Conservation (phyloP, 2,797 vertebrate genomes). For the Corythornis leucogaster region DNA sequence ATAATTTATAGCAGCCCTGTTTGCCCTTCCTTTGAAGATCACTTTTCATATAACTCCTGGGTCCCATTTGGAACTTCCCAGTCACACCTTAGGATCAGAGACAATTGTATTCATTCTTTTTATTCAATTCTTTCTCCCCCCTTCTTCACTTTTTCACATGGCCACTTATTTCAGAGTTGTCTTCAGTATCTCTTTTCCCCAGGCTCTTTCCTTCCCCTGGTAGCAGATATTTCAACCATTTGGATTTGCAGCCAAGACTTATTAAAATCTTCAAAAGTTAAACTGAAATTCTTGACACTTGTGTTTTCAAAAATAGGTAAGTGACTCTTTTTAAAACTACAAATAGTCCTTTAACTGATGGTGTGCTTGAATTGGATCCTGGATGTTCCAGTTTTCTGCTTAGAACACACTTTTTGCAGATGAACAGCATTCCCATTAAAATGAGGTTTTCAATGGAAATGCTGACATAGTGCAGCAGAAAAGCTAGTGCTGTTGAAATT, state of each 20-base stretch:
- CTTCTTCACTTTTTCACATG: not conserved
- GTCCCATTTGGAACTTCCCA: not conserved
- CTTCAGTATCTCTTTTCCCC: not conserved
- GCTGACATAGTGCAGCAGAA: slow-evolving; percentile 40
- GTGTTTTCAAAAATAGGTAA: not conserved
- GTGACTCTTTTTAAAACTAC: not conserved
- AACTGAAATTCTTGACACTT: not conserved
- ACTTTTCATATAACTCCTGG: not conserved
- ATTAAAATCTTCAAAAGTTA: not conserved
- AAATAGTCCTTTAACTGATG: not conserved
- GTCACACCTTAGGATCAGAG: not conserved
- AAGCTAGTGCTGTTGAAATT: slow-evolving; percentile 29
- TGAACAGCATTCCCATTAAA: slow-evolving; percentile 34
- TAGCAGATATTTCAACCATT: not conserved
- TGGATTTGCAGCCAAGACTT: not conserved
- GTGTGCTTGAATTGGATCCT: not conserved
- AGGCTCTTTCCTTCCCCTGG: not conserved
- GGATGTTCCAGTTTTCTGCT: slow-evolving; percentile 34
- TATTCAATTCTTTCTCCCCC: not conserved
- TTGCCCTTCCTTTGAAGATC: not conserved
- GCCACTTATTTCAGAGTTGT: not conserved
- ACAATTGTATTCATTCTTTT: not conserved
- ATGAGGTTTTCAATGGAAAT: slow-evolving; percentile 47
- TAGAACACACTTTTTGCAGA: slow-evolving; percentile 43
- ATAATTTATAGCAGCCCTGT: not conserved